A percentile compares a stretch with the other conserved stretches of the same genome.
These are phyloP conservation scores for Lineus longissimus DNA, from an alignment of 1,140 invertebrate species.

Conservation along the genomic window DNA sequence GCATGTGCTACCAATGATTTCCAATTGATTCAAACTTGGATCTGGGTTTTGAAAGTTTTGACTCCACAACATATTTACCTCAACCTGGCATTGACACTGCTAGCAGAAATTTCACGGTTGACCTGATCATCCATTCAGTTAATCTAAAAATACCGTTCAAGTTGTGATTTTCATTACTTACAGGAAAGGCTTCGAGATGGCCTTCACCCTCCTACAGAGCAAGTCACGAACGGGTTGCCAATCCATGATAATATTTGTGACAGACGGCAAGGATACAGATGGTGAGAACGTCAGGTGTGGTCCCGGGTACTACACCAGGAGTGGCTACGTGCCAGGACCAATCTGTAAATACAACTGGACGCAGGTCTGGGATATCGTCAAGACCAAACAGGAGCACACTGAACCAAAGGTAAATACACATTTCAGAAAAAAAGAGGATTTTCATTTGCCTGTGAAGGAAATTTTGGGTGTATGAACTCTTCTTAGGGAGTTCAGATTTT, in stretches of 20 bases:
- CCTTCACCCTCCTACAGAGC: slow-evolving; percentile 48
- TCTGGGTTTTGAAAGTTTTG: background rate
- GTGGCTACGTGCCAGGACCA: slow-evolving; percentile 56
- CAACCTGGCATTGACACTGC: too few species aligned
- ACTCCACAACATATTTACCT: background rate
- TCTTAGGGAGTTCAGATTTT: too few species aligned
- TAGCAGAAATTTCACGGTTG: too few species aligned
- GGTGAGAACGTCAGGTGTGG: slow-evolving; percentile 55
- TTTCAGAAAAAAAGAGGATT: too few species aligned
- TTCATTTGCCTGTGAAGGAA: too few species aligned
- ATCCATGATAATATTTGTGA: slow-evolving; percentile 53
- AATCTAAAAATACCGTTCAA: background rate
- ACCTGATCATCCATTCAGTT: too few species aligned
- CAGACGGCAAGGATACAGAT: slow-evolving; percentile 55
- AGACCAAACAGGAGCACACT: slow-evolving; percentile 38
- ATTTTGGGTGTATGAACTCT: too few species aligned
- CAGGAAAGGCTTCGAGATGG: slow-evolving; percentile 51
- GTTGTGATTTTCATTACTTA: slow-evolving; percentile 5
- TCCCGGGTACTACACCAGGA: slow-evolving; percentile 55
- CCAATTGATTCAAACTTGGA: too few species aligned
- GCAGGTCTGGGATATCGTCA: slow-evolving; percentile 47
- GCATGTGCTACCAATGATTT: too few species aligned
- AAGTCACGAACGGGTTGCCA: slow-evolving; percentile 52
- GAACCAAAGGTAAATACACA: slow-evolving; percentile 31
- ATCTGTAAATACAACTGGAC: slow-evolving; percentile 57